phyloP scores from a whole-genome alignment of 1,140 invertebrate species.

The Euglossa dilemma region DNA sequence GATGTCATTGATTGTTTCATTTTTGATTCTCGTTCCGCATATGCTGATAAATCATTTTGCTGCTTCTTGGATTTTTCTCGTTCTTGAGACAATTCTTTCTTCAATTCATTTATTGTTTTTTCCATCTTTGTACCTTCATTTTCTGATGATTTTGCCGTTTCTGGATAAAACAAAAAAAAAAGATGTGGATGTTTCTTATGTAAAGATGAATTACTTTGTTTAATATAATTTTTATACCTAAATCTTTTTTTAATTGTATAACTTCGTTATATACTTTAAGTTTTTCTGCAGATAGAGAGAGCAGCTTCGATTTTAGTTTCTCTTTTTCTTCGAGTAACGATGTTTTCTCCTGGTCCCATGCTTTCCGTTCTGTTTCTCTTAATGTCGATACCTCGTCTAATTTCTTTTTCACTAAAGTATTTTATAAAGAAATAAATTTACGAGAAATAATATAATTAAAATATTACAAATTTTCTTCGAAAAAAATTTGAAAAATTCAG shows the following conservation, averaged over 20 bases:
- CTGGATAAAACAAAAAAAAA: slow-evolving; percentile 52
- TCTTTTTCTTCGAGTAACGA: slow-evolving; percentile 84
- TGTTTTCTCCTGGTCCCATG: slow-evolving; percentile 83
- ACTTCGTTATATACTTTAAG: slow-evolving; percentile 80
- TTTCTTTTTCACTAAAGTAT: slow-evolving; percentile 81
- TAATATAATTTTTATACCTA: slow-evolving; percentile 67
- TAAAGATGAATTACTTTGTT: background rate
- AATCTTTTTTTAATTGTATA: slow-evolving; percentile 78
- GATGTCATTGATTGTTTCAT: slow-evolving; percentile 75
- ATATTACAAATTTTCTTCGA: background rate
- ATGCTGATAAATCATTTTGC: slow-evolving; percentile 77
- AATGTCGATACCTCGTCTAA: slow-evolving; percentile 84
- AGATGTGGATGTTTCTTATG: background rate
- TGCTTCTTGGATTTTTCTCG: slow-evolving; percentile 78
- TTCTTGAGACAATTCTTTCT: slow-evolving; percentile 78
- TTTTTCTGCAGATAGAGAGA: slow-evolving; percentile 78
- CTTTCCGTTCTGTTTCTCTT: slow-evolving; percentile 82
- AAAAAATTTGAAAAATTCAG: background rate
- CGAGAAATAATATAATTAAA: background rate
- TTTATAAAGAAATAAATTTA: slow-evolving; percentile 5
- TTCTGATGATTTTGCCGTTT: slow-evolving; percentile 74
- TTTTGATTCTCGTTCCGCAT: slow-evolving; percentile 75
- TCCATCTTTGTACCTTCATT: slow-evolving; percentile 77
- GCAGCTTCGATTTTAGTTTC: slow-evolving; percentile 83
- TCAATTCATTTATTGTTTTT: slow-evolving; percentile 72